A percentile compares a stretch with the other conserved stretches of the same genome.
phyloP scores from a whole-genome alignment of 2,113 vertebrate genomes.

The Sapayoa aenigma region DNA sequence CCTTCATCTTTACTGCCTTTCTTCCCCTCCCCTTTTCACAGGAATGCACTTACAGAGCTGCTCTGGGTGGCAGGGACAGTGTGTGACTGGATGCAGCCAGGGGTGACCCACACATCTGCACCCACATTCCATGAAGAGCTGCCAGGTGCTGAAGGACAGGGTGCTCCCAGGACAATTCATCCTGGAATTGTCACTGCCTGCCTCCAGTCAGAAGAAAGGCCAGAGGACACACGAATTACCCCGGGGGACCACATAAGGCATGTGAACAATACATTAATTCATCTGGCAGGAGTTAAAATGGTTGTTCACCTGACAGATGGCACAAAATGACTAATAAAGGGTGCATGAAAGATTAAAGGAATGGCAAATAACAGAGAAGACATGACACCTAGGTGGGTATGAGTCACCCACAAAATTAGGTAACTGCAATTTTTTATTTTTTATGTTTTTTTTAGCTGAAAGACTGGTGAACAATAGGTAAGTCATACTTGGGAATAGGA shows the following conservation, averaged over 20 bases:
- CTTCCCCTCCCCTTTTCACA: neutral
- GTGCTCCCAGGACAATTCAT: neutral
- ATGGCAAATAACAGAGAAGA: conserved; percentile 24
- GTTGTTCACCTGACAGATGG: neutral
- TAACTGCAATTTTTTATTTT: neutral
- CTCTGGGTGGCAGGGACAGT: neutral
- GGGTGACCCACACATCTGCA: rapidly evolving
- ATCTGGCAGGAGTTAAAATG: neutral
- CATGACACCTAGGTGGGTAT: neutral
- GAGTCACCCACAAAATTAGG: conserved; percentile 25
- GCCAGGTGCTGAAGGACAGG: neutral
- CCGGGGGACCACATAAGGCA: neutral
- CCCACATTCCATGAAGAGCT: neutral
- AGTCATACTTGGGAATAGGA: neutral
- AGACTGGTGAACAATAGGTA: neutral
- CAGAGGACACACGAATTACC: neutral
- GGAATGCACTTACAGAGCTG: neutral
- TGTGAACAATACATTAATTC: neutral
- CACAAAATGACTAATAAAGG: conserved; percentile 15
- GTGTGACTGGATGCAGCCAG: rapidly evolving
- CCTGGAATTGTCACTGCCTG: neutral
- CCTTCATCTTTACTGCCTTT: neutral
- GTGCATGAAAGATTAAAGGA: neutral
- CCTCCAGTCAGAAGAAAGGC: neutral
- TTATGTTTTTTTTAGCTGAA: neutral